A percentile compares a stretch with the other conserved stretches of the same genome.
Conservation (phyloP, 2,888 invertebrate species). For the Pristionchus fissidentatus region DNA sequence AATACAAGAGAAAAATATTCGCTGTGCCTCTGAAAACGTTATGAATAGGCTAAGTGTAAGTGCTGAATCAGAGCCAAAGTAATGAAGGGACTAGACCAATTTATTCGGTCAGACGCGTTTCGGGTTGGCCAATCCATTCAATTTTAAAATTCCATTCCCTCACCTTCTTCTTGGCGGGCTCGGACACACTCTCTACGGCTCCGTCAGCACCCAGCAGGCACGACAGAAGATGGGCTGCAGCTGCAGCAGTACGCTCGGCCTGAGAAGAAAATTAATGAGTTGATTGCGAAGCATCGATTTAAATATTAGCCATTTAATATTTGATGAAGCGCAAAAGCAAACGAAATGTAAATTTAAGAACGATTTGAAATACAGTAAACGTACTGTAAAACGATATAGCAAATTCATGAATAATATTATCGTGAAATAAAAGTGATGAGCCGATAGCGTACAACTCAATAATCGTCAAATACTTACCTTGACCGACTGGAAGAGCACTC, state of each 20-base stretch:
- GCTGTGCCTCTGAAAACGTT: too few relatives aligned
- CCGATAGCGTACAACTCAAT: background rate
- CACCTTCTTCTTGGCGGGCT: constrained; percentile 44
- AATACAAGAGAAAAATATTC: too few relatives aligned
- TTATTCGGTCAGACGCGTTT: too few relatives aligned
- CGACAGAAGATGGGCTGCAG: constrained; percentile 95
- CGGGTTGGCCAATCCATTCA: background rate
- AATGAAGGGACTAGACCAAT: too few relatives aligned
- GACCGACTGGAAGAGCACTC: constrained; percentile 75
- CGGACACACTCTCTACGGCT: constrained; percentile 13
- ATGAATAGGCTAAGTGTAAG: too few relatives aligned
- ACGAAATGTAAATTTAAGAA: too few relatives aligned
- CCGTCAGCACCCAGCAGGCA: constrained; percentile 86
- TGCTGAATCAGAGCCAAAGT: too few relatives aligned
- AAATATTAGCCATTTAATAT: background rate
- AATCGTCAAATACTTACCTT: background rate
- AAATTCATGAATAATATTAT: background rate
- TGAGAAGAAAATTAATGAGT: constrained; percentile 28
- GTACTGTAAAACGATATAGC: background rate
- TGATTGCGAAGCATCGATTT: background rate
- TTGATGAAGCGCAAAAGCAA: too few relatives aligned
- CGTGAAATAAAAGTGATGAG: background rate
- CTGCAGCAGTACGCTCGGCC: constrained; percentile 78
- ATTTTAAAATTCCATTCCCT: background rate
- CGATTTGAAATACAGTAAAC: too few relatives aligned